Conservation (phyloP, 2,888 invertebrate species). For the Alsophila aescularia region DNA sequence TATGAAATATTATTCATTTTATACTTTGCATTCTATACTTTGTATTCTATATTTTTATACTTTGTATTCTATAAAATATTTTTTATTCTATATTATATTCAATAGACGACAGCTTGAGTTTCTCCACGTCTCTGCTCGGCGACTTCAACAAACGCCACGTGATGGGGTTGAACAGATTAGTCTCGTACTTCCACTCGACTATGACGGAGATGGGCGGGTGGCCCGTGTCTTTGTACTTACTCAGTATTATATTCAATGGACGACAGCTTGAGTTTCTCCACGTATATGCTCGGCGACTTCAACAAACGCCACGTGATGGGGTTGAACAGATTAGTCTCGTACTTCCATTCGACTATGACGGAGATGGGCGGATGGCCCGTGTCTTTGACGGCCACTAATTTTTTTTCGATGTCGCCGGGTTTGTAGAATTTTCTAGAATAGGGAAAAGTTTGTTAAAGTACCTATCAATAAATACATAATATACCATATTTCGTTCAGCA, state of each 20-base stretch:
- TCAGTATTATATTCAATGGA: constrained; percentile 88
- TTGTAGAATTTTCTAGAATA: constrained; percentile 85
- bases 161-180: constrained; percentile 91
- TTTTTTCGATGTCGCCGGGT: constrained; percentile 88
- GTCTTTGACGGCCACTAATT: constrained; percentile 87
- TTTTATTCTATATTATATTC: constrained; percentile 87
- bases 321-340: constrained; percentile 90
- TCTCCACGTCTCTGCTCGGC: constrained; percentile 89
- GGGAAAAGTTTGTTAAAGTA: not conserved
- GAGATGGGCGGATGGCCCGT: constrained; percentile 86
- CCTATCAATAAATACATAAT: too few relatives aligned
- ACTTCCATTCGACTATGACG: constrained; percentile 91
- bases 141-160: constrained; percentile 92
- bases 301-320: constrained; percentile 93
- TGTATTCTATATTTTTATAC: too few relatives aligned
- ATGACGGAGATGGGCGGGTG: constrained; percentile 86
- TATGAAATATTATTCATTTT: too few relatives aligned
- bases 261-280: constrained; percentile 89
- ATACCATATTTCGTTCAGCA: too few relatives aligned
- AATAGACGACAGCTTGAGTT: constrained; percentile 88
- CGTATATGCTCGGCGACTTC: constrained; percentile 88
- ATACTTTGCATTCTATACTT: too few relatives aligned
- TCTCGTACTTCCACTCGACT: constrained; percentile 91
- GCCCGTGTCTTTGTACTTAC: constrained; percentile 86
- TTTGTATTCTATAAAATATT: too few relatives aligned